Evolutionary conservation across 2,888 invertebrate species (phyloP).

Genomic region (Dendrolimus houi): DNA sequence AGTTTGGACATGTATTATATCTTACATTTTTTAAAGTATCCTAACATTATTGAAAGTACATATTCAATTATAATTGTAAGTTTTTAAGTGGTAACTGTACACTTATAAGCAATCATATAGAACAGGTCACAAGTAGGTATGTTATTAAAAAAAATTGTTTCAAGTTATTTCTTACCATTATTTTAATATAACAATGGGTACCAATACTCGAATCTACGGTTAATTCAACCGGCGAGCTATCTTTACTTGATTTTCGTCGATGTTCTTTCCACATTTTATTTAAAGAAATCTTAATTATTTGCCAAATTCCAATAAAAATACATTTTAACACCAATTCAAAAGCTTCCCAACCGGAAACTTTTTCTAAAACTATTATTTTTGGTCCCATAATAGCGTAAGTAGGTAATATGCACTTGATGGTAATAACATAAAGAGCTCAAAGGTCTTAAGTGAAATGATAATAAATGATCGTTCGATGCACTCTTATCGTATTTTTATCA

Average conservation of each 20-base stretch:
- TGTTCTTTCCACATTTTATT: constrained; percentile 61
- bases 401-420: constrained; percentile 5
- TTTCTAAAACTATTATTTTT: constrained; percentile 39
- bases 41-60: too few relatives aligned
- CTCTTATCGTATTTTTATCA: constrained; percentile 43
- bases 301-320: constrained; percentile 53
- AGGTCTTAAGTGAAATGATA: constrained; percentile 36
- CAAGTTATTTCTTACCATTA: constrained; percentile 40
- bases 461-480: constrained; percentile 20
- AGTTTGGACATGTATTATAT: too few relatives aligned
- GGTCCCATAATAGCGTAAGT: constrained; percentile 35
- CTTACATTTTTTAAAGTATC: too few relatives aligned
- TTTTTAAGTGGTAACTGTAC: too few relatives aligned
- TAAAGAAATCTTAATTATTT: constrained; percentile 43
- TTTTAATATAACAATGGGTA: constrained; percentile 63
- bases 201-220: constrained; percentile 61
- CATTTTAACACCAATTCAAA: constrained; percentile 50
- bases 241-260: constrained; percentile 39
- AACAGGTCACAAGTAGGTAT: too few relatives aligned
- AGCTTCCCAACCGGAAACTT: constrained; percentile 56
- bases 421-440: constrained; percentile 29
- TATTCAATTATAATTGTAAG: too few relatives aligned
- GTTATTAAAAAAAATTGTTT: too few relatives aligned
- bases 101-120: too few relatives aligned
- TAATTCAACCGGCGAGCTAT: constrained; percentile 42